These are phyloP conservation scores for Caloenas nicobarica DNA, from an alignment of 2,113 vertebrate species.

Conservation along the genomic window DNA sequence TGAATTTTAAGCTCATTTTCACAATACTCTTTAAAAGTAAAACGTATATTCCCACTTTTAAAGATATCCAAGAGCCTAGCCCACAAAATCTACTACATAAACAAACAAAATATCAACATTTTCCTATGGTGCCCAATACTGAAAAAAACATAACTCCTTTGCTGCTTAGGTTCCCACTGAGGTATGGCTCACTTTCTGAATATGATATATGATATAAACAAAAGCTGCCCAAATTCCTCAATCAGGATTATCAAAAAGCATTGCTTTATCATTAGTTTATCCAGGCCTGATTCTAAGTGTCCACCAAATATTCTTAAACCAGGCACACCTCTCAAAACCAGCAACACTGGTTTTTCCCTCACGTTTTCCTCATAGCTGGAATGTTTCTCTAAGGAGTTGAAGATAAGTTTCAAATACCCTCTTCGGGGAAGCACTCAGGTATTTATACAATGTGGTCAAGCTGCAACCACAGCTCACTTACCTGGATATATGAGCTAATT, in stretches of 20 bases:
- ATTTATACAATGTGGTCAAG: background rate
- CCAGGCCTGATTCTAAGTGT: background rate
- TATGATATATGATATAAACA: background rate
- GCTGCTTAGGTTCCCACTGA: background rate
- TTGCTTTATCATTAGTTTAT: background rate
- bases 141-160: background rate
- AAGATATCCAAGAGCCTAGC: background rate
- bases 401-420: background rate
- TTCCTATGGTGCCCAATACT: background rate
- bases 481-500: background rate
- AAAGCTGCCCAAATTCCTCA: background rate
- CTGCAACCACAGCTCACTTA: background rate
- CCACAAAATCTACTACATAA: background rate
- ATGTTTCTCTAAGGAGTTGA: background rate
- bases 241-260: background rate
- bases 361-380: background rate
- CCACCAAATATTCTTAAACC: background rate
- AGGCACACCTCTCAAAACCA: fast-evolving
- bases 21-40: background rate
- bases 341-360: background rate
- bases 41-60: background rate
- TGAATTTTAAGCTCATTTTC: background rate
- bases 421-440: background rate
- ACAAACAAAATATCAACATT: background rate
- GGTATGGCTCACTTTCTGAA: background rate